A percentile compares a stretch with the other conserved stretches of the same genome.
phyloP scores from a whole-genome alignment of 2,888 invertebrate genomes.

The Apoda limacodes region DNA sequence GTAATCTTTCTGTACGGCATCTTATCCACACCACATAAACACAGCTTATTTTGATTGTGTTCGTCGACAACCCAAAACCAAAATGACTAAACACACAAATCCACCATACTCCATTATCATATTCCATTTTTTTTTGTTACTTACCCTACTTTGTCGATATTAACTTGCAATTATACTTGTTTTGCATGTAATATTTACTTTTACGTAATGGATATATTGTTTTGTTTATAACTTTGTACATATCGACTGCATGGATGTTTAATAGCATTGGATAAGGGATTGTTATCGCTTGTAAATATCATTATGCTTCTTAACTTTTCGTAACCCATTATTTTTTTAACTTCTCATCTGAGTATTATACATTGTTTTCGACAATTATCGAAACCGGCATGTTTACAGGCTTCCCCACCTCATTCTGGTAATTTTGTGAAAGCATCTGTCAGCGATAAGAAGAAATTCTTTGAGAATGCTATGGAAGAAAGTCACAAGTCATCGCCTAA shows the following conservation, averaged over 20 bases:
- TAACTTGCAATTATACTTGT: slow-evolving; percentile 59
- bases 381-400: too few relatives aligned
- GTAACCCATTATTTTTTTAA: slow-evolving; percentile 31
- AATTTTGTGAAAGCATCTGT: slow-evolving; percentile 87
- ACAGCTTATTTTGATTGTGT: slow-evolving; percentile 67
- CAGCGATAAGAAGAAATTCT: slow-evolving; percentile 94
- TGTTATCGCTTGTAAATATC: slow-evolving; percentile 57
- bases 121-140: slow-evolving; percentile 47
- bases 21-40: slow-evolving; percentile 47
- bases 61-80: slow-evolving; percentile 54
- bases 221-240: slow-evolving; percentile 32
- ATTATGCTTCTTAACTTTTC: slow-evolving; percentile 38
- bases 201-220: slow-evolving; percentile 34
- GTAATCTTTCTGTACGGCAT: slow-evolving; percentile 63
- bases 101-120: slow-evolving; percentile 41
- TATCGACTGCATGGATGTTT: slow-evolving; percentile 62
- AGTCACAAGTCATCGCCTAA: slow-evolving; percentile 87
- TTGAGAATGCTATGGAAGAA: slow-evolving; percentile 96
- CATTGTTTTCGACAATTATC: not conserved
- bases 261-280: slow-evolving; percentile 47
- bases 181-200: slow-evolving; percentile 55
- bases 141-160: slow-evolving; percentile 36
- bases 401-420: slow-evolving; percentile 78
- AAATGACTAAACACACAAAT: slow-evolving; percentile 44
- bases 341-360: slow-evolving; percentile 2